phyloP scores from a whole-genome alignment of 2,113 vertebrate species.

The Danio rerio region DNA sequence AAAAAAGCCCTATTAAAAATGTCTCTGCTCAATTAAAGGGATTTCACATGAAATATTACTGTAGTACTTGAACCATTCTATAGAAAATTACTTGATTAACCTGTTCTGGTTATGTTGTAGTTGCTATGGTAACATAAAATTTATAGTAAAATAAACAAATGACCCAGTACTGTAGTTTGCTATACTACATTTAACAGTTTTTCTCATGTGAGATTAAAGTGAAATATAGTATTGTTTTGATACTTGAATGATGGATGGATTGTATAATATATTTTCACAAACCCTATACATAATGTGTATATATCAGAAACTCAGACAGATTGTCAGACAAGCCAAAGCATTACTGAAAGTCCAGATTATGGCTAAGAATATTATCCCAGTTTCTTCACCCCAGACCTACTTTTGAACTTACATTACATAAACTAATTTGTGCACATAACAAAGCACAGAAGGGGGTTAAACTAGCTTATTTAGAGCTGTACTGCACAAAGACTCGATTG shows the following conservation, averaged over 20 bases:
- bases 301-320: neutral
- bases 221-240: no score
- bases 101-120: no score
- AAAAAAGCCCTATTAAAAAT: no score
- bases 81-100: no score
- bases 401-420: neutral
- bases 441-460: neutral
- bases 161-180: no score
- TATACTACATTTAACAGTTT: no score
- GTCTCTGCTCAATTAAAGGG: no score
- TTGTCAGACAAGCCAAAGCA: neutral
- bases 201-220: no score
- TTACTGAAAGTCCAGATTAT: neutral
- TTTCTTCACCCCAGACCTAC: neutral
- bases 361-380: neutral
- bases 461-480: neutral
- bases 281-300: neutral
- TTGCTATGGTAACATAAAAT: no score
- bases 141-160: no score
- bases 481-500: slow-evolving; percentile 20
- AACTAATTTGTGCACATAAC: slow-evolving; percentile 3
- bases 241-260: neutral
- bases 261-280: neutral
- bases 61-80: no score
- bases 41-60: no score